Evolutionary conservation across 2,113 vertebrate genomes (phyloP), one percentile per base, ranked within the genome.

Genomic region (Loxodonta africana): DNA sequence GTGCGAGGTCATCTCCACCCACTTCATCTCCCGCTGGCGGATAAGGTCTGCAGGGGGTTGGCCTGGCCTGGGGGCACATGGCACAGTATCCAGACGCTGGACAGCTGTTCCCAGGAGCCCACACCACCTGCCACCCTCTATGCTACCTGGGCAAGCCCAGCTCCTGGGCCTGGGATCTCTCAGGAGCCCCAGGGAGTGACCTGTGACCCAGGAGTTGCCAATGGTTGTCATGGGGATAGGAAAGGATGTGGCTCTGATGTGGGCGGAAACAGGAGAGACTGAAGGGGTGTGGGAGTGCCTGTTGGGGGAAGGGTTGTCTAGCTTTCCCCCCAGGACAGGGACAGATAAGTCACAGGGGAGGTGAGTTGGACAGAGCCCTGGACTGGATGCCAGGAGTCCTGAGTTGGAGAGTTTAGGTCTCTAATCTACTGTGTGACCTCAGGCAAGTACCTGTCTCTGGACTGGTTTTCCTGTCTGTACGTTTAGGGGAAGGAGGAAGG

Each of bases 1-100:
- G 60, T 99, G 99, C 12, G 89, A 97, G 1, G 99, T 99, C 97
- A 99, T 99, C 85, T 98, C 98, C 77, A 99, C 98, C 99, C 99
- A 99, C 95, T 99, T 99, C 98, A 98, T 98, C 97, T 99, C 99
- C 86, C 99, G 98, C 94, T 99, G 99, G 76, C 99, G 98, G 96
- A 99, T 98, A 44, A 99, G 94, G 93, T 99, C 99, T 67, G 99
- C 98, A 25, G 99, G 51, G 6, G 98, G 99, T 3, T 99, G 98
- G 63, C 80, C 90, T 0, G 81, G 76, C 76, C 98, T 98, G 83
- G 41, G 51, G 46, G 57, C 67, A 90, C 25, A 60, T 0, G 63
- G 6, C 82, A 93, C 28, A 62, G 60, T 15, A 30, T 17, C 51
- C 71, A 84, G 90, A 25, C 6, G 3, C 26, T 33, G 65, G 37